Evolutionary conservation across 2,797 vertebrate species (phyloP), one percentile per base, ranked within the genome.

Genomic region (Columba guinea): DNA sequence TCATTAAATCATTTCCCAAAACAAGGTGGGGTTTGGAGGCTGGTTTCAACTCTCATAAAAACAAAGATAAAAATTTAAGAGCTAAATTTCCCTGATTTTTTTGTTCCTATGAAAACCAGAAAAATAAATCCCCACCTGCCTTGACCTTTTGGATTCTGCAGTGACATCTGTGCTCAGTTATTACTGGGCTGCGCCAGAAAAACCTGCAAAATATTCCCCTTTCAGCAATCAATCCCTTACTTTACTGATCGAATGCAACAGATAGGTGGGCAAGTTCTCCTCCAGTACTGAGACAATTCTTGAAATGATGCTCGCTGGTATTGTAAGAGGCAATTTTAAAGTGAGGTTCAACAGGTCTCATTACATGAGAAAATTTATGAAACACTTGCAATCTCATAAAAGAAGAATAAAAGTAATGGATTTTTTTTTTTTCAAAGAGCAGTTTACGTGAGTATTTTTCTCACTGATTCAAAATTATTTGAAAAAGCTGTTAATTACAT

Each of bases 141-240:
- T 19, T 93, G 78, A 95, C 92, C 92, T 93, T 94, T 86, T 58
- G 69, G 65, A 84, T 93, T 75, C 58, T 76, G 35, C 86, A 37
- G 44, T 94, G 84, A 65, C 75, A 68, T 73, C 74, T 89, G 37
- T 68, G 69, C 71, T 95, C 83, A 35, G 65, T 55, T 86, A 59
- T 88, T 83, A 44, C 12, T 86, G 48, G 63, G 39, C 82, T 62
- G 58, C 82, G 92, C 73, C 78, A 76, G 83, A 90, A 96, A 92
- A 94, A 83, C 53, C 51, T 87, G 55, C 26, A 64, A 92, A 93
- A 87, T 71, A 76, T 52, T 89, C 55, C 65, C 19, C 44, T 80
- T 94, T 83, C 68, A 55, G 80, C 46, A 82, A 64, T 2, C 30
- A 60, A 79, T 90, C 87, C 37, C 74, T 52, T 77, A 19, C 17